Conservation (phyloP, 2,888 invertebrate species). For the Steromphala cineraria region DNA sequence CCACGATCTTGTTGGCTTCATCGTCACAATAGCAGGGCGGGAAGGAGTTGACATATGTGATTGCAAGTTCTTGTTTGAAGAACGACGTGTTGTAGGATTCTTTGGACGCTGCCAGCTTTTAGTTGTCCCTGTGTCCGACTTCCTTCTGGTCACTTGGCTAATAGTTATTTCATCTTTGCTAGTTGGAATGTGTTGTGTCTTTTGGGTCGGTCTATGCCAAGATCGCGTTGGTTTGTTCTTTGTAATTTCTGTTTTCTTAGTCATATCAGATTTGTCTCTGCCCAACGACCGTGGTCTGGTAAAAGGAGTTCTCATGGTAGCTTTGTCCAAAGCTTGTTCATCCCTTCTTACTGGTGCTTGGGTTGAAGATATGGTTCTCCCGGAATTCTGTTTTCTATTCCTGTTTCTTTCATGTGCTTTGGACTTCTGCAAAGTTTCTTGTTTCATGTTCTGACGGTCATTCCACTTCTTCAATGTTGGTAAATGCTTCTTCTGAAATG, state of each 20-base stretch:
- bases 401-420: not conserved
- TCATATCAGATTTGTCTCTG: not conserved
- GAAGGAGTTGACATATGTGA: not conserved
- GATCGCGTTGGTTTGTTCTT: not conserved
- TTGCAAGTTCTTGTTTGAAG: too few relatives aligned
- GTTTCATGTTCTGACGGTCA: too few relatives aligned
- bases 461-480: not conserved
- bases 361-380: not conserved
- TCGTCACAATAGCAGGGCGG: too few relatives aligned
- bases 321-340: not conserved
- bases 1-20: slow-evolving; percentile 1
- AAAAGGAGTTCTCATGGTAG: not conserved
- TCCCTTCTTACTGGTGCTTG: not conserved
- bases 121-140: not conserved
- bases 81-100: not conserved
- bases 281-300: not conserved
- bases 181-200: not conserved
- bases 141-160: not conserved
- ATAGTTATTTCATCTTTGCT: not conserved
- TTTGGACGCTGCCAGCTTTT: not conserved
- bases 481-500: not conserved
- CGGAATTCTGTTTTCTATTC: not conserved
- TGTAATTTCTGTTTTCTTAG: too few relatives aligned
- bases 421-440: too few relatives aligned
- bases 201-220: not conserved